phyloP scores from a whole-genome alignment of 1,140 invertebrate species.

The Palaemon carinicauda region DNA sequence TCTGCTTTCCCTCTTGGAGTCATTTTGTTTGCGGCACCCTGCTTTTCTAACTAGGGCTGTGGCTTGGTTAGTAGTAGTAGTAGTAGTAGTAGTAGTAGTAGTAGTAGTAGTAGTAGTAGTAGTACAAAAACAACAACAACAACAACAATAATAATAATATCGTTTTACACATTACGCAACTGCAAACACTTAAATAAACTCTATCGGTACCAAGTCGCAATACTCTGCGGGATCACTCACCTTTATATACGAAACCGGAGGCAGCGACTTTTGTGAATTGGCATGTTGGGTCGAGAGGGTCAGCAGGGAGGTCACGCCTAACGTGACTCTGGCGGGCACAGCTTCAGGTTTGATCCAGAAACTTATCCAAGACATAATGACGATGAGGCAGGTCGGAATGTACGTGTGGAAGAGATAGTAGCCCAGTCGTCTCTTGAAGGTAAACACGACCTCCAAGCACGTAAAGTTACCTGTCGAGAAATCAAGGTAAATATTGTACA shows the following conservation, averaged over 20 bases:
- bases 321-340: slow-evolving; percentile 23
- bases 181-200: too few species aligned
- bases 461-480: slow-evolving; percentile 31
- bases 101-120: too few species aligned
- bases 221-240: too few species aligned
- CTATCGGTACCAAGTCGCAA: too few species aligned
- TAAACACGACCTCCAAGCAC: slow-evolving; percentile 39
- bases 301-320: slow-evolving; percentile 36
- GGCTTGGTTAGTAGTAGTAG: too few species aligned
- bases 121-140: too few species aligned
- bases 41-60: too few species aligned
- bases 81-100: too few species aligned
- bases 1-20: too few species aligned
- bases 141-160: too few species aligned
- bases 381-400: slow-evolving; percentile 45
- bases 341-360: slow-evolving; percentile 47
- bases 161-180: too few species aligned
- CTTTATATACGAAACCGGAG: slow-evolving; percentile 40
- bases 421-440: slow-evolving; percentile 34
- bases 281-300: slow-evolving; percentile 37
- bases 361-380: slow-evolving; percentile 49
- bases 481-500: background rate
- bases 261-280: slow-evolving; percentile 35
- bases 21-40: too few species aligned
- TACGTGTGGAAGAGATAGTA: slow-evolving; percentile 45